Evolutionary conservation across 2,797 vertebrate species (phyloP).

Genomic region (Myotis vivesi): DNA sequence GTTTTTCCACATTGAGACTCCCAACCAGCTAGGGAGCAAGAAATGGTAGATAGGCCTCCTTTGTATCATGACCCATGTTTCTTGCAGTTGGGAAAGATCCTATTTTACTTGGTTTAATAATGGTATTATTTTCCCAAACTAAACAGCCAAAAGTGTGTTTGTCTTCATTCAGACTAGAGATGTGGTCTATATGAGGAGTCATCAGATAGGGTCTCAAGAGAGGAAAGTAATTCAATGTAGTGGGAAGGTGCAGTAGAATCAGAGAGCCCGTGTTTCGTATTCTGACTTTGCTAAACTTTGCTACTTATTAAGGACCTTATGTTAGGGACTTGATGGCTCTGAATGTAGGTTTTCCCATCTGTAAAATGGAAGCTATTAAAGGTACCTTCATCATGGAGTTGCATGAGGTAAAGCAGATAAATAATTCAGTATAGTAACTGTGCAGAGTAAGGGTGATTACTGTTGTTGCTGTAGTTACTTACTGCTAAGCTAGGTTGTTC

Average conservation of each 20-base stretch:
- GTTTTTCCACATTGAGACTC: not conserved
- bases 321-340: not conserved
- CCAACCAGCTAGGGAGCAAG: not conserved
- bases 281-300: not conserved
- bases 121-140: not conserved
- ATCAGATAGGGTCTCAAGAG: not conserved
- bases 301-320: not conserved
- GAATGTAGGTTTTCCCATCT: not conserved
- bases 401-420: not conserved
- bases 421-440: not conserved
- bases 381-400: not conserved
- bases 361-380: not conserved
- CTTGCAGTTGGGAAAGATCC: not conserved
- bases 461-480: not conserved
- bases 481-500: not conserved
- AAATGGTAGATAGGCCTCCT: not conserved
- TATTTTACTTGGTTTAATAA: slow-evolving; percentile 6
- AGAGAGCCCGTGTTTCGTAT: not conserved
- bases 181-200: not conserved
- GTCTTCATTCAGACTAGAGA: not conserved
- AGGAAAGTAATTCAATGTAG: not conserved
- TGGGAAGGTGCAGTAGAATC: not conserved
- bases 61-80: not conserved
- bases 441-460: not conserved
- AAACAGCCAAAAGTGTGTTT: not conserved